Evolutionary conservation across 2,113 vertebrate species (phyloP).

Genomic region (Dromiciops gliroides): DNA sequence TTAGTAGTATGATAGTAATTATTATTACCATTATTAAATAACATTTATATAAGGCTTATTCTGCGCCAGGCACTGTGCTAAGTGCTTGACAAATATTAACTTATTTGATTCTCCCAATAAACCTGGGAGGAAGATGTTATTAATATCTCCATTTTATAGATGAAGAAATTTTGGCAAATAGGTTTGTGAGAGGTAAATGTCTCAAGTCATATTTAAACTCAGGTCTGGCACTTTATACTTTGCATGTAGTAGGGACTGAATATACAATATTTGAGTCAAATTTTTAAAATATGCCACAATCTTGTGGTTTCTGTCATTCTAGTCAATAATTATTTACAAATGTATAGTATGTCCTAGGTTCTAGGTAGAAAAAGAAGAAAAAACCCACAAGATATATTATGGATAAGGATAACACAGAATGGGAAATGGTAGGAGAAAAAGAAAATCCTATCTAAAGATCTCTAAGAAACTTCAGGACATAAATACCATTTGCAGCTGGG

Average conservation of each 20-base stretch:
- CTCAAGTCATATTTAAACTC: background rate
- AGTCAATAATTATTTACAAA: background rate
- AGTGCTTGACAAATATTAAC: too few relatives aligned
- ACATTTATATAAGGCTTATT: too few relatives aligned
- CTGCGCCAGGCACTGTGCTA: too few relatives aligned
- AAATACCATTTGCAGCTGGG: background rate
- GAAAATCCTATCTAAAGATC: background rate
- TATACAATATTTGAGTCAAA: background rate
- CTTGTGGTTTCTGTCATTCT: background rate
- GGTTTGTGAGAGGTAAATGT: background rate
- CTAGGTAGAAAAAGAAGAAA: background rate
- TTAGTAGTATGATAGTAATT: too few relatives aligned
- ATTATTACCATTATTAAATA: too few relatives aligned
- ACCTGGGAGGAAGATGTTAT: too few relatives aligned
- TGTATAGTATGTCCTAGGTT: background rate
- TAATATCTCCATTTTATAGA: too few relatives aligned
- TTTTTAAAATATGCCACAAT: background rate
- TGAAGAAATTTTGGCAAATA: too few relatives aligned
- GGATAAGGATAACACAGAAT: background rate
- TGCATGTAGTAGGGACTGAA: background rate
- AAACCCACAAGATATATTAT: background rate
- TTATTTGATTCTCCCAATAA: too few relatives aligned
- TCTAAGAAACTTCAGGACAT: background rate
- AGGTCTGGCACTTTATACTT: background rate
- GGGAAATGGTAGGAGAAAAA: background rate